A percentile compares a stretch with the other conserved stretches of the same genome.
These are phyloP conservation scores for Neoseiulus cucumeris DNA, from an alignment of 1,140 invertebrate genomes.

Conservation along the genomic window DNA sequence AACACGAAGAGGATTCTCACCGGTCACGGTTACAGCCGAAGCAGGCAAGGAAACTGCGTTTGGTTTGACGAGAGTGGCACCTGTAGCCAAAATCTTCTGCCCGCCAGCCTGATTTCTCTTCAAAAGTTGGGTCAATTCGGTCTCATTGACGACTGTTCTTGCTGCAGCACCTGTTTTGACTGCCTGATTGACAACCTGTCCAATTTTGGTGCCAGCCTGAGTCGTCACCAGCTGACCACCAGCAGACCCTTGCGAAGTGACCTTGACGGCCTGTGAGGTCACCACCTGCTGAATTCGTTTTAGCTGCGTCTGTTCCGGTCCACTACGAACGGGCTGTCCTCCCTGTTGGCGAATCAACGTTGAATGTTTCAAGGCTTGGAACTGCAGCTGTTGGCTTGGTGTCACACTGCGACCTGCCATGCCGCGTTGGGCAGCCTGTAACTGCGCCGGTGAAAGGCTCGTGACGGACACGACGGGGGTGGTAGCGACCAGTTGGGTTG, in stretches of 20 bases:
- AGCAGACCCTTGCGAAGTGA: background rate
- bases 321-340: slow-evolving; percentile 10
- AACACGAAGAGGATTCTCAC: background rate
- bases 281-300: background rate
- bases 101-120: background rate
- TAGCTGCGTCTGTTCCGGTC: slow-evolving; percentile 15
- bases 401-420: slow-evolving; percentile 12
- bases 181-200: background rate
- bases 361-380: slow-evolving; percentile 14
- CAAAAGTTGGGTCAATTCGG: background rate
- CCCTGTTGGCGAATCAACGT: slow-evolving; percentile 13
- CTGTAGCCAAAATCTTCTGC: slow-evolving; percentile 6
- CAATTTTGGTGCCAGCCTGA: background rate
- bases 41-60: slow-evolving; percentile 19
- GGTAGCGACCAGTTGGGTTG: slow-evolving; percentile 15
- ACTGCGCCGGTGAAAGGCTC: slow-evolving; percentile 24
- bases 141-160: slow-evolving; percentile 5
- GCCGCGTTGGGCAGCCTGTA: slow-evolving; percentile 24
- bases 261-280: background rate
- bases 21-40: slow-evolving; percentile 20
- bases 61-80: slow-evolving; percentile 7
- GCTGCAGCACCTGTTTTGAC: background rate
- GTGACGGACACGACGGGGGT: slow-evolving; percentile 26
- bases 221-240: background rate
- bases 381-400: slow-evolving; percentile 14